A percentile compares a stretch with the other conserved stretches of the same genome.
phyloP scores from a whole-genome alignment of 2,113 vertebrate species.

The Syngnathus floridae region DNA sequence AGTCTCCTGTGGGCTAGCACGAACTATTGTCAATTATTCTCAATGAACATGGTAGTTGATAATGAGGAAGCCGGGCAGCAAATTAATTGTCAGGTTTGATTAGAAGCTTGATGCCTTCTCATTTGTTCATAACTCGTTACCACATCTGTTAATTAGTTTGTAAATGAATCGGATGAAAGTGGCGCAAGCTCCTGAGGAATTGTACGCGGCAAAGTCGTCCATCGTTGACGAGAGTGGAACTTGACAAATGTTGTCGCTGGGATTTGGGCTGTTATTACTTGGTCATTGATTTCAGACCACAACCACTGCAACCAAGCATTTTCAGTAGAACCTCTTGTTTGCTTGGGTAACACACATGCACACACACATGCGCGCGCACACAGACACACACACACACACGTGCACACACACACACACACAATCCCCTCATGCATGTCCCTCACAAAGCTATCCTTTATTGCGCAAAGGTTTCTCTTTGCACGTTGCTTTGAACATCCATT shows the following conservation, averaged over 20 bases:
- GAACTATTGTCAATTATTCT: conserved; percentile 66
- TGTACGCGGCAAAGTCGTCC: conserved; percentile 57
- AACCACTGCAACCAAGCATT: conserved; percentile 42
- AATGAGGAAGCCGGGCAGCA: conserved; percentile 70
- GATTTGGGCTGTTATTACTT: conserved; percentile 68
- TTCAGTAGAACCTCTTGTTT: conserved; percentile 65
- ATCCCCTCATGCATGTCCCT: conserved; percentile 47
- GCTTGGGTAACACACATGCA: conserved; percentile 20
- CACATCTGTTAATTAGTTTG: conserved; percentile 76
- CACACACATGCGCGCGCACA: neutral
- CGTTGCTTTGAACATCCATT: conserved; percentile 56
- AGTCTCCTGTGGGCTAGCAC: conserved; percentile 48
- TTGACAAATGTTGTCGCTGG: conserved; percentile 65
- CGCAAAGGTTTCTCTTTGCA: conserved; percentile 32
- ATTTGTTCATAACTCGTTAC: conserved; percentile 75
- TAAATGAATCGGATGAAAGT: conserved; percentile 68
- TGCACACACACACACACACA: conserved; percentile 1
- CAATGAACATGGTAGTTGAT: conserved; percentile 67
- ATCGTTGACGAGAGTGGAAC: conserved; percentile 62
- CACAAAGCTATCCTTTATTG: conserved; percentile 62
- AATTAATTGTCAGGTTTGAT: conserved; percentile 78
- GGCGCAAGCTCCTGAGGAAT: conserved; percentile 40
- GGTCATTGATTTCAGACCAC: conserved; percentile 67
- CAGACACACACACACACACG: conserved; percentile 12
- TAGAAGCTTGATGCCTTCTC: conserved; percentile 74